A percentile compares a stretch with the other conserved stretches of the same genome.
Evolutionary conservation across 1,140 invertebrate genomes (phyloP).

Genomic region (Samia ricini): DNA sequence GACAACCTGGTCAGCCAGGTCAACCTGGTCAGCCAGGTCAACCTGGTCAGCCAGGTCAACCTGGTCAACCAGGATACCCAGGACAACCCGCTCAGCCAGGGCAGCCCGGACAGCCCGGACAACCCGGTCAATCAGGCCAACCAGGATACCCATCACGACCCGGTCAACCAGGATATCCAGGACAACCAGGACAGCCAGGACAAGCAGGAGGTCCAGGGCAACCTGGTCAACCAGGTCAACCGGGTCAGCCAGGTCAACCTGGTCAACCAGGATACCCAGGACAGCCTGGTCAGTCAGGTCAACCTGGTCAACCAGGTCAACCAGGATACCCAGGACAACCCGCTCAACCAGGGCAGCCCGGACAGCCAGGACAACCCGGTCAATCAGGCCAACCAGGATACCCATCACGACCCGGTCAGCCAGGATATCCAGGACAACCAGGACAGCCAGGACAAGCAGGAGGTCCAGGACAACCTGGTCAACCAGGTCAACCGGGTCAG

Average conservation of each 20-base stretch:
- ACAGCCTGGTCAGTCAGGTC: slow-evolving; percentile 24
- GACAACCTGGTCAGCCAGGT: slow-evolving; percentile 21
- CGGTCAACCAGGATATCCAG: slow-evolving; percentile 19
- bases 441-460: background rate
- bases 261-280: slow-evolving; percentile 14
- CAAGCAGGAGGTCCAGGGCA: slow-evolving; percentile 16
- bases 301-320: background rate
- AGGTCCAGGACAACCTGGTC: background rate
- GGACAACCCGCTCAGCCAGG: slow-evolving; percentile 23
- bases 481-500: slow-evolving; percentile 12
- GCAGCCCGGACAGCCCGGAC: slow-evolving; percentile 19
- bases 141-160: slow-evolving; percentile 15
- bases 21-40: slow-evolving; percentile 27
- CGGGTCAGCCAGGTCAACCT: background rate
- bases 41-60: slow-evolving; percentile 19
- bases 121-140: slow-evolving; percentile 11
- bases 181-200: slow-evolving; percentile 15
- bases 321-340: slow-evolving; percentile 4
- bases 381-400: slow-evolving; percentile 5
- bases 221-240: slow-evolving; percentile 24
- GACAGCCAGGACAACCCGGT: slow-evolving; percentile 21
- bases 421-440: background rate
- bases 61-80: slow-evolving; percentile 17
- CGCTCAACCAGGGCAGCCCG: slow-evolving; percentile 6
- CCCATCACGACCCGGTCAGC: background rate